Base-by-base conservation (phyloP, 1,140 invertebrate genomes). In the Achatina immaculata region DNA sequence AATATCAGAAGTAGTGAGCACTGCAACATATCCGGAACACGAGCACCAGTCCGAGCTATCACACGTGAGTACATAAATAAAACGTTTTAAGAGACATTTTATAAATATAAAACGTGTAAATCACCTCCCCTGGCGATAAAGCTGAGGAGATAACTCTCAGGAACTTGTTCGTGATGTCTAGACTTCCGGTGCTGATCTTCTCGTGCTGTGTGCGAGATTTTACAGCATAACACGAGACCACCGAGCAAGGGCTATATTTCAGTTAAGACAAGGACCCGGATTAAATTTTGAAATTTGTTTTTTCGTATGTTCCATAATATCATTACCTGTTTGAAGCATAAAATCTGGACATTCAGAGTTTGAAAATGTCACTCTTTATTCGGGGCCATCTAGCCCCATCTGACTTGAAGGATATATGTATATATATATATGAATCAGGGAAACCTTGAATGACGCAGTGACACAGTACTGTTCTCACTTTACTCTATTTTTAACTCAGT, bases 41-140 rank as follows among this genome's bases (percentile, higher is more conserved):
- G 2, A 16, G 31, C 6, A 4, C 6, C 58, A 62, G n/a, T 31
- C n/a, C 6, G 16, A 28, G n/a, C 16, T 62, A 62, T 62, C n/a
- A 62, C 28, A 62, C 58, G 31, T 19, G 21, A 28, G 0, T 9
- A 34, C 58, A 62, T 62, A 62, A 62, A 62, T 31, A 62, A 2
- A 62, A 62, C 58, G 58, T 14, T 62, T 62, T 62, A 28, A 62
- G 28, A 62, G n/a, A 62, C 28, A 62, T 62, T 31, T 62, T 62
- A 62, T 4, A 62, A 31, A 62, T 62, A 31, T 31, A 62, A n/a
- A 62, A 62, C 58, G 28, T 31, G 58, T 31, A 62, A 62, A 62
- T 62, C 28, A 62, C 28, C 7, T 28, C 31, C 28, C 21, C 9
- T 62, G 28, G 58, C 4, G 58, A 62, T 62, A 62, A 62, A 6